Evolutionary conservation across 2,888 invertebrate species (phyloP).

Genomic region (Mesoligia furuncula): DNA sequence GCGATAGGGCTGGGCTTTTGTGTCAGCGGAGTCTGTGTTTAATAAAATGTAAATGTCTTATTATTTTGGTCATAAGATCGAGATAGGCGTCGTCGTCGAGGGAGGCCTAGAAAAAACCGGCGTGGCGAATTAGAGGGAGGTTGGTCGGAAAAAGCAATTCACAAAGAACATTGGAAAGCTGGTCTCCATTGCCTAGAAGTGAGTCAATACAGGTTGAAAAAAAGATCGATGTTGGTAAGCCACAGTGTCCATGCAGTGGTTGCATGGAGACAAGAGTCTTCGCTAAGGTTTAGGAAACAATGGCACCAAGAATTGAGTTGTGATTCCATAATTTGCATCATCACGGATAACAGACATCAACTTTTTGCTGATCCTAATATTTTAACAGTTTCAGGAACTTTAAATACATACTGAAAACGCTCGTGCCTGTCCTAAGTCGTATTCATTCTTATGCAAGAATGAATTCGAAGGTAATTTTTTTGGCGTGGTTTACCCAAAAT

Average conservation of each 20-base stretch:
- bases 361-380: too few species aligned
- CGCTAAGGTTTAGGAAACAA: not conserved
- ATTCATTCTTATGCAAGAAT: too few species aligned
- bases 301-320: not conserved
- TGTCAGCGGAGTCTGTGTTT: not conserved
- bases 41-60: not conserved
- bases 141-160: not conserved
- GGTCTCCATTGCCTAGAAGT: too few species aligned
- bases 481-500: too few species aligned
- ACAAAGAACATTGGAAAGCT: too few species aligned
- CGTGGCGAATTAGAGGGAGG: not conserved
- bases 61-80: not conserved
- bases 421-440: too few species aligned
- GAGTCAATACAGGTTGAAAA: not conserved
- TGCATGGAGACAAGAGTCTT: not conserved
- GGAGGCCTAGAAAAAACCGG: too few species aligned
- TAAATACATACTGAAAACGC: too few species aligned
- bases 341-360: too few species aligned
- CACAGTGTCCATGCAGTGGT: not conserved
- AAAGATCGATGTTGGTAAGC: not conserved
- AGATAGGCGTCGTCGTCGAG: too few species aligned
- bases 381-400: too few species aligned
- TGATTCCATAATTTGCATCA: not conserved
- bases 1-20: slow-evolving; percentile 17
- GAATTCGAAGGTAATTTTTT: too few species aligned